Evolutionary conservation across 2,113 vertebrate genomes (phyloP), one percentile per base, ranked within the genome.

Genomic region (Emydura subglobosa): DNA sequence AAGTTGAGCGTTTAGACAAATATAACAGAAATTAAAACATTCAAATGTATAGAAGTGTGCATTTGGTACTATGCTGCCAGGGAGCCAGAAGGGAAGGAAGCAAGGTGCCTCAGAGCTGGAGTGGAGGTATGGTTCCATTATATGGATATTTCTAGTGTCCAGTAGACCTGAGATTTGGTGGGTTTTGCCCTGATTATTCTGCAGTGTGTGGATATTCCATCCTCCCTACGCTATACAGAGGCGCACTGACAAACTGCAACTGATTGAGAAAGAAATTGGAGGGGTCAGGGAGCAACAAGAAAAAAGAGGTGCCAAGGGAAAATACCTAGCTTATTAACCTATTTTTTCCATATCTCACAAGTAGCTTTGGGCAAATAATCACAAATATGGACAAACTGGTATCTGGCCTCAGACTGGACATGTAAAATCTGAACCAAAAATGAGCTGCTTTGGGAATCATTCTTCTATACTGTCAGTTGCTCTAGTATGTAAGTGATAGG

Each of bases 321-420:
- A 82, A 78, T 88, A 61, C 42, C 11, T 44, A 6, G 6, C 3
- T 8, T 84, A 1, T 61, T 92, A 86, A 49, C 5, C 51, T 19
- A 80, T 90, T 83, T 5, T 89, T 95, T 79, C 6, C n/a, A n/a
- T 83, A 55, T 90, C 93, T 84, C 81, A 87, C 8, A 42, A 53
- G 54, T 85, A 5, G 2, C 5, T 93, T 22, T 79, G 22, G 25
- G 34, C 61, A 68, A 19, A n/a, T 39, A 17, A 22, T 72, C 65
- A 72, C n/a, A 39, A 39, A 72, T 72, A 39, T 39, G 19, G 85
- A 27, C 78, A 57, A 89, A 79, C 2, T 68, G 2, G 49, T 2
- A 92, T 90, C 79, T 31, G 90, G 3, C 7, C 0, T 0, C 9
- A 84, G 47, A 14, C 9, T 80, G 1, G 0, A 2, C 54, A 25